Percentiles rank a stretch among this genome's conserved stretches.
Conservation (phyloP, 37 sponge, comb jelly and placozoan species). For the Ianthella basta region DNA sequence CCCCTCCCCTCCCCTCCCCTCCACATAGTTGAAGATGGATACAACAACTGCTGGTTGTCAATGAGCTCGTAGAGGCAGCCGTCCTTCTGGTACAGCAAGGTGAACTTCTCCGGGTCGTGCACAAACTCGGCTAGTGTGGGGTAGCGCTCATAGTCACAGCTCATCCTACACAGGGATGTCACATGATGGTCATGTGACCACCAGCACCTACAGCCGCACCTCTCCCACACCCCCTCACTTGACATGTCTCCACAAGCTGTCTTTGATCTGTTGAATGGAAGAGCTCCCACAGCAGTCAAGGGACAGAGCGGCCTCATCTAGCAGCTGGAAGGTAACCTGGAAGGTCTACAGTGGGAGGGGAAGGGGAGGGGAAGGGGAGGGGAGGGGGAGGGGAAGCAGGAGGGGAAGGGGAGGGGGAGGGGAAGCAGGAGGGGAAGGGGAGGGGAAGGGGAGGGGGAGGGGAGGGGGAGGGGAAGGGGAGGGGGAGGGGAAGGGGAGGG, state of each 20-base stretch:
- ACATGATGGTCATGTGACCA: not conserved
- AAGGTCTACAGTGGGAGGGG: slow-evolving; percentile 34
- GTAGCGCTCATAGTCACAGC: not conserved
- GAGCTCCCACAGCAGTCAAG: slow-evolving; percentile 46
- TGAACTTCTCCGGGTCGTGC: slow-evolving; percentile 78
- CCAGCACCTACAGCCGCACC: not conserved
- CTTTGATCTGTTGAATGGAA: slow-evolving; percentile 77
- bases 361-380: not conserved
- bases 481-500: not conserved
- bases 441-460: not conserved
- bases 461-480: not conserved
- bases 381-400: not conserved
- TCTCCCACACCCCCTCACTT: slow-evolving; percentile 34
- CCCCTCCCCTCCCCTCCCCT: not conserved
- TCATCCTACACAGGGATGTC: too few relatives aligned
- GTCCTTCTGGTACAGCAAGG: slow-evolving; percentile 73
- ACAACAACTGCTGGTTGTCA: slow-evolving; percentile 91
- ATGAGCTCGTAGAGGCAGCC: slow-evolving; percentile 76
- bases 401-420: not conserved
- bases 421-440: not conserved
- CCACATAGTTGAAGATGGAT: slow-evolving; percentile 7
- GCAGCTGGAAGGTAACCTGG: slow-evolving; percentile 49
- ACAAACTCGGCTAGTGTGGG: not conserved
- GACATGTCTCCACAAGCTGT: slow-evolving; percentile 56
- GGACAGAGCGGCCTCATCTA: not conserved